Conservation (phyloP, 2,113 vertebrate genomes). For the Mirounga angustirostris region DNA sequence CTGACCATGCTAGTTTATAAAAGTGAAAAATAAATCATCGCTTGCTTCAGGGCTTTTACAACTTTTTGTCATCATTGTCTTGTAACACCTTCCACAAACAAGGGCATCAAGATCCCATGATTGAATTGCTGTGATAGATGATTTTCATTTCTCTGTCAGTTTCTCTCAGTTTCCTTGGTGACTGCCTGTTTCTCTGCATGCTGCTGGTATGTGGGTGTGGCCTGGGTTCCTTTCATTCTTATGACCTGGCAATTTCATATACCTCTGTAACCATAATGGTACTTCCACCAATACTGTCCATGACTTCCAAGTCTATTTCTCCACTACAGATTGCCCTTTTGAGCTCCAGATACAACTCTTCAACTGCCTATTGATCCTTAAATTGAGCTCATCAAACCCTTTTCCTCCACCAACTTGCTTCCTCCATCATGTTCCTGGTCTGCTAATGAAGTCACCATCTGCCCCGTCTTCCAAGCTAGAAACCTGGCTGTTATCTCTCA, state of each 20-base stretch:
- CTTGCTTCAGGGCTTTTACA: not conserved
- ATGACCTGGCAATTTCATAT: not conserved
- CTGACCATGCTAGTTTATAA: not conserved
- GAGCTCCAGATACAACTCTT: not conserved
- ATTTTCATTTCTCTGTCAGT: not conserved
- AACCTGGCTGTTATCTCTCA: not conserved
- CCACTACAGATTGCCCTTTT: not conserved
- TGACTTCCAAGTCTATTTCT: not conserved
- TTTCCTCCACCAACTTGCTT: not conserved
- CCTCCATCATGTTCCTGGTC: not conserved
- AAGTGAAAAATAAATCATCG: not conserved
- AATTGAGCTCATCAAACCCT: not conserved
- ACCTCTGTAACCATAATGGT: not conserved
- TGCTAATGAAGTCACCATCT: not conserved
- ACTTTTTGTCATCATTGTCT: not conserved
- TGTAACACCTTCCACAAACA: not conserved
- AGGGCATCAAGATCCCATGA: not conserved
- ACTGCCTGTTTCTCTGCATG: not conserved
- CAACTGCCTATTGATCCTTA: not conserved
- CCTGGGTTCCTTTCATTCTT: not conserved
- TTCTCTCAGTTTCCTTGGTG: not conserved
- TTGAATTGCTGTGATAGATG: not conserved
- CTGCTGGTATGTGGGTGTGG: not conserved
- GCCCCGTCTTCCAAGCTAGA: not conserved
- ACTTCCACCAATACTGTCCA: not conserved